phyloP scores from a whole-genome alignment of 2,113 vertebrate genomes.

The Mormyrus lacerda region DNA sequence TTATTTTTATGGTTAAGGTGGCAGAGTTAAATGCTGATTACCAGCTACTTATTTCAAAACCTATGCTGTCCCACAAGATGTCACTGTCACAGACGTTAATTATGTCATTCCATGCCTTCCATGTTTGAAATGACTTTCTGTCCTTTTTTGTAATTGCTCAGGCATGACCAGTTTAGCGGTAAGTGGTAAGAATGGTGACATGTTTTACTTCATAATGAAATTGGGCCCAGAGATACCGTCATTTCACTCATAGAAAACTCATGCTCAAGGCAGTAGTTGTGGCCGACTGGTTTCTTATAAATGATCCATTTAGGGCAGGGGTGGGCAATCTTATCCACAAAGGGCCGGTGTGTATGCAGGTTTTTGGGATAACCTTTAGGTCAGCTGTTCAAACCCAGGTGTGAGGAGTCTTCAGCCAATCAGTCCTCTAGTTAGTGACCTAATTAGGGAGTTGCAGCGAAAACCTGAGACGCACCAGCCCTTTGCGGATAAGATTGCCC shows the following conservation, averaged over 20 bases:
- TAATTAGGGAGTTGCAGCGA: too few relatives aligned
- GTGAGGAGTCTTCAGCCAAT: too few relatives aligned
- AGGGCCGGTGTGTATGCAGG: too few relatives aligned
- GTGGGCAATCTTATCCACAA: too few relatives aligned
- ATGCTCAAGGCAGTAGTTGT: neutral
- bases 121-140: neutral
- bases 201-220: neutral
- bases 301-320: neutral
- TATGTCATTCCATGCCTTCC: neutral
- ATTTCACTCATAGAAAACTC: neutral
- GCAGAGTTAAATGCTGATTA: neutral
- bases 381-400: too few relatives aligned
- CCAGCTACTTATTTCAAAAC: neutral
- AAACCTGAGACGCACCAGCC: too few relatives aligned
- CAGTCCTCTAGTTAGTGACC: too few relatives aligned
- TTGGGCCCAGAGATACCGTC: neutral
- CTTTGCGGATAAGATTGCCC: too few relatives aligned
- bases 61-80: neutral
- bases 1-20: neutral
- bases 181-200: neutral
- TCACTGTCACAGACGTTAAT: neutral
- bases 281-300: neutral
- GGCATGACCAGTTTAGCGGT: neutral
- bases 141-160: neutral
- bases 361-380: too few relatives aligned